Evolutionary conservation across 2,797 vertebrate species (phyloP), one percentile per base, ranked within the genome.

Genomic region (Bothrops alternatus): DNA sequence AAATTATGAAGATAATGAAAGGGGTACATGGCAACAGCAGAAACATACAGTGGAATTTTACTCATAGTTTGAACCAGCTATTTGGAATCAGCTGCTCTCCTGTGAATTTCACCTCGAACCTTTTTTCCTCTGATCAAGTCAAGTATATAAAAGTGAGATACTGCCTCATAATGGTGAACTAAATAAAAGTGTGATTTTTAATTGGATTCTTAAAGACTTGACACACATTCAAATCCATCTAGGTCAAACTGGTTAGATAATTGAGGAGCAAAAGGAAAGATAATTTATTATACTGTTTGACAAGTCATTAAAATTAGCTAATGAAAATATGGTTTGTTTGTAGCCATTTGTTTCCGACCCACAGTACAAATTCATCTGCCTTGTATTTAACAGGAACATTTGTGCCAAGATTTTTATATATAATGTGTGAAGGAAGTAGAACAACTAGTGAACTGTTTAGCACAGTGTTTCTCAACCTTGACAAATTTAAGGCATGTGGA

Each of bases 281-380:
- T 94, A 95, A 95, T 94, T 94, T 93, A 96, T 94, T 94, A 94
- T 94, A 93, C 95, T 93, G 94, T 91, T 93, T 95, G 94, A 93
- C 94, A 95, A 93, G 94, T 95, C 91, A 96, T 96, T 96, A 96
- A 88, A 93, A 96, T 95, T 60, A 94, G 95, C 95, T 96, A 96
- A 96, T 96, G 96, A 97, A 97, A 96, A 95, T 95, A 94, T 96
- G 95, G 96, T 97, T 97, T 96, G 96, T 96, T 96, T 96, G 96
- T 88, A 95, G 93, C 92, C 92, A 91, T 96, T 96, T 96, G 95
- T 96, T 94, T 96, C 93, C 89, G 94, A 94, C 89, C 92, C 94
- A 93, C 93, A 95, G 92, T 93, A 95, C 93, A 96, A 96, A 95
- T 96, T 96, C 94, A 89, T 88, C 93, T 0, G 82, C 96, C 97